Percentiles rank a stretch among this genome's conserved stretches.
phyloP scores from a whole-genome alignment of 2,888 invertebrate genomes.

The Limenitis camilla region DNA sequence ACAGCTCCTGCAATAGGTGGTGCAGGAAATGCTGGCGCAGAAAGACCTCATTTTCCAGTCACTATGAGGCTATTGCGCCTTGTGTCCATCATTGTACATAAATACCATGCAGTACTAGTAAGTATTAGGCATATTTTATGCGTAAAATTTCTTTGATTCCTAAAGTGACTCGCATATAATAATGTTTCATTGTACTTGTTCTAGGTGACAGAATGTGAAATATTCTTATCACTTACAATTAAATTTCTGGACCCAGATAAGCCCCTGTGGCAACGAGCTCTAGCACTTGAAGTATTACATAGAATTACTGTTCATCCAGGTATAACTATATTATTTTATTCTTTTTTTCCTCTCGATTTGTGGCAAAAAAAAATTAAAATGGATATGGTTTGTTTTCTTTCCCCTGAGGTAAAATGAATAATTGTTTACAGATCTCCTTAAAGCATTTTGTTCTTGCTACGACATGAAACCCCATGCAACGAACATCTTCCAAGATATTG shows the following conservation, averaged over 20 bases:
- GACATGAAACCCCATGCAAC: slow-evolving; percentile 96
- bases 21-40: slow-evolving; percentile 76
- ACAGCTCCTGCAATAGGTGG: slow-evolving; percentile 77
- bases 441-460: slow-evolving; percentile 95
- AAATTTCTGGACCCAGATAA: slow-evolving; percentile 98
- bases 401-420: no score
- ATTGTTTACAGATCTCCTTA: slow-evolving; percentile 77
- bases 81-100: slow-evolving; percentile 82
- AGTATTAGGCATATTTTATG: no score
- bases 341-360: neutral
- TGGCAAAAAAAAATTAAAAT: no score
- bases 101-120: no score
- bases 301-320: slow-evolving; percentile 92
- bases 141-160: no score
- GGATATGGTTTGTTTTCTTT: no score
- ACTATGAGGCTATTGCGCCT: slow-evolving; percentile 95
- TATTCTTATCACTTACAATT: slow-evolving; percentile 95
- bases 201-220: slow-evolving; percentile 97
- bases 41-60: slow-evolving; percentile 97
- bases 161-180: no score
- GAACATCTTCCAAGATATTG: slow-evolving; percentile 95
- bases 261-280: slow-evolving; percentile 95
- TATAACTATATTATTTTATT: slow-evolving; percentile 11
- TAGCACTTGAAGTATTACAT: slow-evolving; percentile 96
- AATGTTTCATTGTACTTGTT: neutral